A percentile compares a stretch with the other conserved stretches of the same genome.
phyloP scores from a whole-genome alignment of 2,888 invertebrate genomes.

The Incurvaria masculella region DNA sequence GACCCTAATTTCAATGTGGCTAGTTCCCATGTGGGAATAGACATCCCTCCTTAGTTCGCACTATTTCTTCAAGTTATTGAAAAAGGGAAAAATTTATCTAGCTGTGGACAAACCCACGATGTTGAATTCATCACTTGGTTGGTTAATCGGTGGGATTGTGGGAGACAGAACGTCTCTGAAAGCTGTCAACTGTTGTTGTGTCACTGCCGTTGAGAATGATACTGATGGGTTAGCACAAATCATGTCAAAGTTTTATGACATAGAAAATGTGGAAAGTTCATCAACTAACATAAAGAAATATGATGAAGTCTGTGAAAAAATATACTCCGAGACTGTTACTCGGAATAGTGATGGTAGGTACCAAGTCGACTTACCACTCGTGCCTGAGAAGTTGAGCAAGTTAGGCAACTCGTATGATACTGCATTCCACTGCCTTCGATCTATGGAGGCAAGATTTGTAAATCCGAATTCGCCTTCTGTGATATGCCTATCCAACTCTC shows the following conservation, averaged over 20 bases:
- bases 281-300: slow-evolving; percentile 1
- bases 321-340: slow-evolving; percentile 10
- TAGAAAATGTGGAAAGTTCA: neutral
- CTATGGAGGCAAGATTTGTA: slow-evolving; percentile 9
- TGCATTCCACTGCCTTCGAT: slow-evolving; percentile 1
- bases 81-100: neutral
- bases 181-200: neutral
- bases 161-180: neutral
- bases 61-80: neutral
- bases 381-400: slow-evolving; percentile 1
- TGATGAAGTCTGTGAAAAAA: slow-evolving; percentile 14
- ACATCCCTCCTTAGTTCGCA: neutral
- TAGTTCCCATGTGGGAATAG: neutral
- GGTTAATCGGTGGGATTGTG: neutral
- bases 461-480: too few species aligned
- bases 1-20: neutral
- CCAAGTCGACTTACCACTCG: slow-evolving; percentile 13
- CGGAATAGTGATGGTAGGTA: slow-evolving; percentile 14
- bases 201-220: neutral
- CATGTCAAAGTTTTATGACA: neutral
- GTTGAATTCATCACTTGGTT: neutral
- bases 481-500: too few species aligned
- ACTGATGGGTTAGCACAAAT: neutral
- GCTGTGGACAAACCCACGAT: neutral
- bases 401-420: slow-evolving; percentile 5